Base-by-base conservation (phyloP, 2,797 vertebrate species). In the Iguana delicatissima region DNA sequence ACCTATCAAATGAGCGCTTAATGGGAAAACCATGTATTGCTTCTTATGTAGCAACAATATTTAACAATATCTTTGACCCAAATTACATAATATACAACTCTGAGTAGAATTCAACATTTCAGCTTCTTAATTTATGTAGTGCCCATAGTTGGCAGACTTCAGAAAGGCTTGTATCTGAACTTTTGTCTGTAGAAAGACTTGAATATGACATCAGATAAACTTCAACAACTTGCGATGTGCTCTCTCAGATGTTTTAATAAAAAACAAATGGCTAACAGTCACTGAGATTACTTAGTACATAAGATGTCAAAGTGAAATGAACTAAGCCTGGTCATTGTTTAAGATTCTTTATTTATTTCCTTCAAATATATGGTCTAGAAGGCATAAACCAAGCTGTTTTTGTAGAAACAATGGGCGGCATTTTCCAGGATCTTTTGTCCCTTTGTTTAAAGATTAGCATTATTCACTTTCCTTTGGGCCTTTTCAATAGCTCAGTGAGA, bases 191-290 rank as follows among this genome's bases (percentile, higher is more conserved):
- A 85, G 20, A 46, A 80, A 24, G 10, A 80, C 20, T 80, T 85
- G 50, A 62, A 52, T 77, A 84, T 77, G 42, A 89, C 84, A 52
- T 85, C 76, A 85, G 89, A 89, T 35, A 72, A 90, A 90, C 62
- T 85, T 90, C 62, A 80, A 59, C 67, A 80, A 80, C 26, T 16
- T 26, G n/a, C 10, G 46, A 80, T 80, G 87, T 69, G 64, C 52
- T 80, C 35, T 85, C 76, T 80, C 74, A 80, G 76, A 80, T 55
- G 16, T 90, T 90, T 57, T 90, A 85, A 85, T 80, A 85, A 72
- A 62, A 90, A 90, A 57, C 89, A 90, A 80, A 80, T 90, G 89
- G 57, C 83, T 72, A 90, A 80, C 62, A 80, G 74, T 80, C 74
- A 80, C 16, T 24, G n/a, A 72, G 84, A 90, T 90, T 85, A 59